Evolutionary conservation across 92 coral and sea anemone genomes (phyloP), one percentile per base, ranked within the genome.

Genomic region (Isaurus tuberculatus): DNA sequence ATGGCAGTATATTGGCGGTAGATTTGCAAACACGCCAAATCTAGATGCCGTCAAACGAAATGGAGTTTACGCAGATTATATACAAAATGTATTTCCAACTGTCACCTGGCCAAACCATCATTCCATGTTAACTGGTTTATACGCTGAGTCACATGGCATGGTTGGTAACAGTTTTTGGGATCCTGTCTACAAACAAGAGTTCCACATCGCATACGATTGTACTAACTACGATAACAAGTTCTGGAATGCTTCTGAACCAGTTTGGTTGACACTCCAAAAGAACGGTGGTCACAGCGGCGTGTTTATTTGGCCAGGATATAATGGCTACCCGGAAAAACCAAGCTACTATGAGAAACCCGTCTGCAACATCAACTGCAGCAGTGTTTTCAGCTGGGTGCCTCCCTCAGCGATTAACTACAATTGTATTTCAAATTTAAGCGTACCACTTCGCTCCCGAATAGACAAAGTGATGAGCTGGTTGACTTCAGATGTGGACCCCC

Each of bases 91-190:
- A 2, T 83, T 91, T 14, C 99, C 99, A 1, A 89, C 97, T 15
- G 91, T 87, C 20, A 96, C 99, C 2, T 96, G 97, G 94, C 99
- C 99, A 53, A 96, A 93, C 27, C 99, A 96, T 26, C 94, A 94
- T 30, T 88, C 94, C 14, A 89, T 81, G 67, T 75, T 94, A 19
- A 96, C 99, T 1, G 99, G 99, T 0, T 55, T 96, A 28, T 96
- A 94, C 70, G 88, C 99, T 0, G 99, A 96, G 58, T 88, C 91
- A 42, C 99, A 96, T 49, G 99, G 98, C 7, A 71, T 96, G 19
- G 87, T 96, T 9, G 89, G 92, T 10, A 96, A 96, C 44, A 80
- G 53, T 15, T 94, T 96, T 83, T 94, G 91, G 89, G 99, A 96
- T 75, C 99, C 99, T 0, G 83, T 92, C 22, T 94, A 86, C 74